Conservation (phyloP, 2,888 invertebrate species). For the Pharmacophagus antenor region DNA sequence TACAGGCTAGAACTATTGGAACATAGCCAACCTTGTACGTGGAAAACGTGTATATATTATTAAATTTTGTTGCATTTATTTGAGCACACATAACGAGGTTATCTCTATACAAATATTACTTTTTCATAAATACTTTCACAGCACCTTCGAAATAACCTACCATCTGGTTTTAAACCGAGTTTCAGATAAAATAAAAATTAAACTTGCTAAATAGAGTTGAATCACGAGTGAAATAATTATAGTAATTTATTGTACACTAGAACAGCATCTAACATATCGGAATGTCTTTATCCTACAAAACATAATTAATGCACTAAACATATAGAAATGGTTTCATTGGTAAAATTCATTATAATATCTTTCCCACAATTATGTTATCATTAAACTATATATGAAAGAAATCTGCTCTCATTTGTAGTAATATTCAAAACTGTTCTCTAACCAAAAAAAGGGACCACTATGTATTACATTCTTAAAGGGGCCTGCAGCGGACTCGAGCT, state of each 20-base stretch:
- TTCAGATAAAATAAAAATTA: not conserved
- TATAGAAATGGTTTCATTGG: too few species aligned
- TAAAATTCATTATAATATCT: too few species aligned
- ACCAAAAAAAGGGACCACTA: conserved; percentile 13
- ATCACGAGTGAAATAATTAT: too few species aligned
- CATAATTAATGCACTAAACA: too few species aligned
- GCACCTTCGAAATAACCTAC: not conserved
- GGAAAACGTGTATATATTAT: conserved; percentile 18
- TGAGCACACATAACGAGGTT: conserved; percentile 1
- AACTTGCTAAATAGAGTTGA: not conserved
- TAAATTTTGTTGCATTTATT: conserved; percentile 24
- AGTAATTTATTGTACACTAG: too few species aligned
- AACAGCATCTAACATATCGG: too few species aligned
- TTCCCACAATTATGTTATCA: too few species aligned
- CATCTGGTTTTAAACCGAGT: not conserved
- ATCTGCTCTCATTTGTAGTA: not conserved
- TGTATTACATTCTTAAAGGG: conserved; percentile 9
- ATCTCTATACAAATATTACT: not conserved
- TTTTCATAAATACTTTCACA: not conserved
- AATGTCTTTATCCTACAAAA: too few species aligned
- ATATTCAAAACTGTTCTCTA: not conserved
- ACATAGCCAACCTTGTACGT: conserved; percentile 8
- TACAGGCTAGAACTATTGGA: conserved; percentile 12
- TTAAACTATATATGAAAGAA: too few species aligned
- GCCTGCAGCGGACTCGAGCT: conserved; percentile 7